phyloP scores from a whole-genome alignment of 2,888 invertebrate genomes.

The Lasioglossum villosulum region DNA sequence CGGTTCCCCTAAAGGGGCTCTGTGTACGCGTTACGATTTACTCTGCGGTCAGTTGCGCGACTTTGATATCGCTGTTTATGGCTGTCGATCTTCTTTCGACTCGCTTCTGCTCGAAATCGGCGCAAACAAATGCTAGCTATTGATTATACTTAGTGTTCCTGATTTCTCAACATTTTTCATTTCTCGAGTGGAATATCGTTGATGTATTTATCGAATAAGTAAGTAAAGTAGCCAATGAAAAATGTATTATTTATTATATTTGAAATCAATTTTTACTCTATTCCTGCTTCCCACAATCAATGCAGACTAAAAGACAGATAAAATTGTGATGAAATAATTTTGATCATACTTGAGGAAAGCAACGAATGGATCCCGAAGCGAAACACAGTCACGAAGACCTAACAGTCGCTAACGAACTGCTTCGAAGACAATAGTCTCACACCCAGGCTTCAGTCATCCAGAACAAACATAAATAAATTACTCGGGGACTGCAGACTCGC shows the following conservation, averaged over 20 bases:
- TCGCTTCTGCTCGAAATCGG: neutral
- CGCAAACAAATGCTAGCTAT: neutral
- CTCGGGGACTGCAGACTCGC: neutral
- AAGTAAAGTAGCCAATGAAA: no score
- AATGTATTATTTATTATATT: no score
- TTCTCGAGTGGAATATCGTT: no score
- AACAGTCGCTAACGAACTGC: neutral
- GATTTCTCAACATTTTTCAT: no score
- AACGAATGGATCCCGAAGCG: neutral
- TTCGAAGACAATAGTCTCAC: neutral
- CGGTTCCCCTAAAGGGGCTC: conserved; percentile 22
- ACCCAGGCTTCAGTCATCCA: neutral
- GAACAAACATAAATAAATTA: conserved; percentile 6
- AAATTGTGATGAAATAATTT: no score
- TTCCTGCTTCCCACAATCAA: no score
- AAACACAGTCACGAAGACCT: neutral
- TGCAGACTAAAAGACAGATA: no score
- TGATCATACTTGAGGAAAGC: no score
- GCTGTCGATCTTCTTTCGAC: neutral
- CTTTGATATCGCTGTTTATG: neutral
- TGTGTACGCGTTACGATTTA: neutral
- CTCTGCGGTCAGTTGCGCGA: neutral
- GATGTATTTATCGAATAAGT: no score
- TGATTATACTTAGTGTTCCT: no score
- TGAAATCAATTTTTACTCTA: no score